A percentile compares a stretch with the other conserved stretches of the same genome.
These are phyloP conservation scores for Halocynthia roretzi DNA, from an alignment of 23 tunicate genomes.

Conservation along the genomic window DNA sequence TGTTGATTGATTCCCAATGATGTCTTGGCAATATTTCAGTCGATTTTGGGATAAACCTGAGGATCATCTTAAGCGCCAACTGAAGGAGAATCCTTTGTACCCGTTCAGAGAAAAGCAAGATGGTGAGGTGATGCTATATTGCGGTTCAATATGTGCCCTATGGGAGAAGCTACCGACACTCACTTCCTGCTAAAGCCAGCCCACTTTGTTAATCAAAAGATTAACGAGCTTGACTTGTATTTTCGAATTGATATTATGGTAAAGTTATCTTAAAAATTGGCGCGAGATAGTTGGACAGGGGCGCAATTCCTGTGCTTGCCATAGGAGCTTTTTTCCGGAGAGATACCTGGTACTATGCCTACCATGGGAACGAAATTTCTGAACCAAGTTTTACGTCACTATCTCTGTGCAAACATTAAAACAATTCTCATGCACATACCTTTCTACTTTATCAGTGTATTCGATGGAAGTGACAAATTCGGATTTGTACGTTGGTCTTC, in stretches of 20 bases:
- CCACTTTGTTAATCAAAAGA: too few relatives aligned
- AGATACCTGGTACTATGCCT: too few relatives aligned
- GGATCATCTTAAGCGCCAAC: slow-evolving; percentile 13
- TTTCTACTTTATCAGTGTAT: slow-evolving; percentile 9
- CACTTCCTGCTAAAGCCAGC: too few relatives aligned
- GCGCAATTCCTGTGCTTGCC: too few relatives aligned
- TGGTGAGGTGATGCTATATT: not conserved
- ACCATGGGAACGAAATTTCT: too few relatives aligned
- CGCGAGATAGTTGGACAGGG: too few relatives aligned
- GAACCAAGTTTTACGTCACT: too few relatives aligned
- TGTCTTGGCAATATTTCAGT: slow-evolving; percentile 5
- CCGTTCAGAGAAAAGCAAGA: slow-evolving; percentile 36
- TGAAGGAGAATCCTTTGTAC: slow-evolving; percentile 21
- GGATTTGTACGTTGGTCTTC: slow-evolving; percentile 12
- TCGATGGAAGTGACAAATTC: slow-evolving; percentile 21
- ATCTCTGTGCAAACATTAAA: not conserved
- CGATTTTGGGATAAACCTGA: slow-evolving; percentile 32
- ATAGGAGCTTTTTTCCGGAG: too few relatives aligned
- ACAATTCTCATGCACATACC: too few relatives aligned
- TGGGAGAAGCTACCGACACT: not conserved
- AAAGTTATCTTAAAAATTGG: too few relatives aligned
- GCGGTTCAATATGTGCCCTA: not conserved
- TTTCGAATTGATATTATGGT: too few relatives aligned
- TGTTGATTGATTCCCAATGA: not conserved
- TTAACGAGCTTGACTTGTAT: too few relatives aligned